Base-by-base conservation (phyloP, 2,797 vertebrate species). In the Adrianichthys oophorus region DNA sequence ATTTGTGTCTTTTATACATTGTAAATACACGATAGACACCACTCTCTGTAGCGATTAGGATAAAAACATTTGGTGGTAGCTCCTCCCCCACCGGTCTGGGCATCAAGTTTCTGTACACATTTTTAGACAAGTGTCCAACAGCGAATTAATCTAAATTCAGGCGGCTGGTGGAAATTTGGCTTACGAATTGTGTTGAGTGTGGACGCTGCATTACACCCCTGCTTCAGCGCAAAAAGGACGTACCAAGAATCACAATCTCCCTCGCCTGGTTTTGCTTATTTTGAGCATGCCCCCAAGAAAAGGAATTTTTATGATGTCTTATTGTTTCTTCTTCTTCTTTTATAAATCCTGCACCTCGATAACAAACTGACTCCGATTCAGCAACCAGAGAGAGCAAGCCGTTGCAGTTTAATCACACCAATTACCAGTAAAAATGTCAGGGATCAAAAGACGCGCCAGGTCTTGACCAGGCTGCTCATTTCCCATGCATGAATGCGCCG, bases 401-500 rank as follows among this genome's bases (percentile, higher is more conserved):
- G 21, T 54, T 5, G 65, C 51, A 21, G 41, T 72, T 71, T 72
- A 72, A 61, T 74, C 53, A n/a, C 52, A 4, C 66, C 83, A 84
- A 85, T 89, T 85, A 86, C 43, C 1, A 15, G 18, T 16, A 65
- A 74, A 86, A 87, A 87, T 89, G 82, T 82, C 84, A 85, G 74
- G 59, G 78, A 76, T 80, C 80, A 85, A 83, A 32, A 85, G 49
- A 19, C 49, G 52, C 44, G 23, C 37, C 41, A 70, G 60, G 70
- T 59, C 52, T 15, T 56, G 69, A 65, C 65, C 72, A 23, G 15
- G 14, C 57, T 41, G 51, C 70, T 70, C 21, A 24, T 68, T 81
- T 60, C 49, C 51, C 64, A 68, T 66, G 73, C 75, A 65, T 56
- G 57, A 63, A 18, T 23, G 54, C 70, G 45, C 52, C 15, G 52